Evolutionary conservation across 2,888 invertebrate species (phyloP).

Genomic region (Coelogynopora nodosa): DNA sequence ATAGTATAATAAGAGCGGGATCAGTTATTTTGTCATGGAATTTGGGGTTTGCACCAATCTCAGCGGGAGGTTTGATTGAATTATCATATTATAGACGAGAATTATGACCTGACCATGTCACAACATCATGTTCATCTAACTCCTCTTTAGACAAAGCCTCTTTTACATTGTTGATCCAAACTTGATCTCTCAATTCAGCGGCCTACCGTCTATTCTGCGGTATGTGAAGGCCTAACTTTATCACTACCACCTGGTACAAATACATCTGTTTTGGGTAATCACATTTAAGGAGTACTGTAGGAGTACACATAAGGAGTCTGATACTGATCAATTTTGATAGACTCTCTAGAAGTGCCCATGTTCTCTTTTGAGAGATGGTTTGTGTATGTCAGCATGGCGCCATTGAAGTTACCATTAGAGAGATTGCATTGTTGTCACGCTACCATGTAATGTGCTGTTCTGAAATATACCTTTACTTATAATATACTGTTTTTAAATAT

Average conservation of each 20-base stretch:
- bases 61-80: neutral
- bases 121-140: neutral
- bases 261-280: neutral
- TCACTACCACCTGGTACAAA: neutral
- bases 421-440: no score
- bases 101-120: neutral
- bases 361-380: neutral
- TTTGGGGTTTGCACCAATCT: neutral
- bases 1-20: neutral
- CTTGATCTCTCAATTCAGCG: neutral
- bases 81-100: neutral
- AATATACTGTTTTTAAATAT: no score
- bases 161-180: neutral
- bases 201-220: neutral
- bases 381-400: neutral
- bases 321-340: neutral
- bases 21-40: neutral
- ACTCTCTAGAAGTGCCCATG: neutral
- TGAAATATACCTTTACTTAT: no score
- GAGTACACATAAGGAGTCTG: neutral
- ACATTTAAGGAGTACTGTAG: no score
- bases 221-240: neutral
- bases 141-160: neutral
- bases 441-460: no score
- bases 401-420: neutral